Evolutionary conservation across 2,113 vertebrate genomes (phyloP).

Genomic region (Gymnarchus niloticus): DNA sequence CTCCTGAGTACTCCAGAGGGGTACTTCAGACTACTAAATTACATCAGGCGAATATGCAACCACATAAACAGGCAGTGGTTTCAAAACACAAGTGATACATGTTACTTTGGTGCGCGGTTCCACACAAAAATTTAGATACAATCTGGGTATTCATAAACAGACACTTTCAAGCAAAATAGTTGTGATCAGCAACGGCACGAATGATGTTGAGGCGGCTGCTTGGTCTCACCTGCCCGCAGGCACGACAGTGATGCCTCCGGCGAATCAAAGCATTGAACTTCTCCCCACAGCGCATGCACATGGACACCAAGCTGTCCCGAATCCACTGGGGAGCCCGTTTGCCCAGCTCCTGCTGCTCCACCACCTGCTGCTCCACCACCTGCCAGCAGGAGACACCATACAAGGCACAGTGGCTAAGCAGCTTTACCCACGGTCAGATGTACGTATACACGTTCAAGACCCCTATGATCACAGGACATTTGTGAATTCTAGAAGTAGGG

Average conservation of each 20-base stretch:
- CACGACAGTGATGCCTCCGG: constrained; percentile 66
- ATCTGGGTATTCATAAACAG: too few species aligned
- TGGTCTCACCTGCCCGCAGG: constrained; percentile 61
- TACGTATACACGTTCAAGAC: not conserved
- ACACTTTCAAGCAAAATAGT: not conserved
- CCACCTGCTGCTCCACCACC: not conserved
- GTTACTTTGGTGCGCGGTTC: not conserved
- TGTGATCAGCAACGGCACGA: not conserved
- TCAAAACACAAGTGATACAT: not conserved
- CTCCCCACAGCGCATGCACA: constrained; percentile 71
- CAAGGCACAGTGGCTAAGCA: not conserved
- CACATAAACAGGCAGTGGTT: not conserved
- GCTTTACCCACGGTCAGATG: not conserved
- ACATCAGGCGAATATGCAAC: not conserved
- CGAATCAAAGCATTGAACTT: constrained; percentile 60
- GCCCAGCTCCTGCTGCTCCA: constrained; percentile 57
- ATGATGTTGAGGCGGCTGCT: too few species aligned
- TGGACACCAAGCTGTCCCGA: constrained; percentile 67
- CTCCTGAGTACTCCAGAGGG: not conserved
- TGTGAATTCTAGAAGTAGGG: not conserved
- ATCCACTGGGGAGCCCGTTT: constrained; percentile 64
- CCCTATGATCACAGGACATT: not conserved
- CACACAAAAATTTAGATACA: too few species aligned
- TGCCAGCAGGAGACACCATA: not conserved
- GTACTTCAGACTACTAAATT: not conserved